These are phyloP conservation scores for Temnopleurus reevesii DNA, from an alignment of 53 echinoderm and acorn worm species.

Conservation along the genomic window DNA sequence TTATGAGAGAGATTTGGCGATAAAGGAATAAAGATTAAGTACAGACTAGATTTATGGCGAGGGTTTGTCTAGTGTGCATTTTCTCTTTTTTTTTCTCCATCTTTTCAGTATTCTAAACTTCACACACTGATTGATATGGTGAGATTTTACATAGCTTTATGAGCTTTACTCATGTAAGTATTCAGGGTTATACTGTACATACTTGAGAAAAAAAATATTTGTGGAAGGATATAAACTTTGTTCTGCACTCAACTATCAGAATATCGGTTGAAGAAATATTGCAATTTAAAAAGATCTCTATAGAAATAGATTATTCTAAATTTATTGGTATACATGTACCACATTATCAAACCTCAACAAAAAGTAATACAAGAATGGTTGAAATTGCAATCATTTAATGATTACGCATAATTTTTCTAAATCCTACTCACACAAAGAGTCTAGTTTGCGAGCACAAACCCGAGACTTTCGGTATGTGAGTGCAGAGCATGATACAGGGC, in stretches of 20 bases:
- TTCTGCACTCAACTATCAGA: not conserved
- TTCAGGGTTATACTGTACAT: too few relatives aligned
- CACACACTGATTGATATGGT: not conserved
- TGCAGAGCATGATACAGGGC: too few relatives aligned
- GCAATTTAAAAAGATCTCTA: too few relatives aligned
- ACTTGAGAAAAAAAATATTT: not conserved
- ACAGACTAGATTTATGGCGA: not conserved
- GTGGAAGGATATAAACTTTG: not conserved
- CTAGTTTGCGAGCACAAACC: too few relatives aligned
- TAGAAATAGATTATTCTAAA: too few relatives aligned
- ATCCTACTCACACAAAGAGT: too few relatives aligned
- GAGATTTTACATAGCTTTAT: not conserved
- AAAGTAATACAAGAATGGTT: too few relatives aligned
- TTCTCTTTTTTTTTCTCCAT: not conserved
- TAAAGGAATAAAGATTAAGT: not conserved
- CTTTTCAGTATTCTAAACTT: not conserved
- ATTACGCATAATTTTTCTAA: too few relatives aligned
- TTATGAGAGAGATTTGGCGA: conserved; percentile 6
- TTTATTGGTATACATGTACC: too few relatives aligned
- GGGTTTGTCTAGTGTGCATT: not conserved
- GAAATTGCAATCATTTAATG: too few relatives aligned
- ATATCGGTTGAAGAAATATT: not conserved
- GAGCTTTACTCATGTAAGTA: not conserved
- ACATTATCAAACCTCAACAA: too few relatives aligned
- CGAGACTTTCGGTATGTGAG: too few relatives aligned